These are phyloP conservation scores for Hirudo medicinalis DNA, from an alignment of 1,140 invertebrate genomes.

Conservation along the genomic window DNA sequence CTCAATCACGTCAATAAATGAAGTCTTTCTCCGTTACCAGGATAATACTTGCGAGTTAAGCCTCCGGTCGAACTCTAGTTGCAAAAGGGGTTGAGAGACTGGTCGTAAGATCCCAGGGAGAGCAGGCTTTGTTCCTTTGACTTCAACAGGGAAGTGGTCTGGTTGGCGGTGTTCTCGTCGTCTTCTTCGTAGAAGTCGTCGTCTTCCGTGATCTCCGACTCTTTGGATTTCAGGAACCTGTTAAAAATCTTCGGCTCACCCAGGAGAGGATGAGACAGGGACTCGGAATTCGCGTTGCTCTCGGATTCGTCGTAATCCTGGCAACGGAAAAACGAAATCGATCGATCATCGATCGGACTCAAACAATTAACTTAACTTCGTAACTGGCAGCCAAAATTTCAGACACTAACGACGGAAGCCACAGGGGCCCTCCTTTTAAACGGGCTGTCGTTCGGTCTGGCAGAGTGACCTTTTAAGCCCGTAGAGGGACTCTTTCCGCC, in stretches of 20 bases:
- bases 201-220: neutral
- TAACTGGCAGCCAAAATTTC: too few species aligned
- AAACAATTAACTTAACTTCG: too few species aligned
- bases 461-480: too few species aligned
- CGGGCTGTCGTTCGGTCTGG: too few species aligned
- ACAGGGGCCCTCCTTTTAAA: too few species aligned
- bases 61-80: neutral
- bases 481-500: too few species aligned
- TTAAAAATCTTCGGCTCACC: neutral
- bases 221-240: neutral
- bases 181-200: neutral
- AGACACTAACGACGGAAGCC: too few species aligned
- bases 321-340: neutral
- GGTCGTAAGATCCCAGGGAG: neutral
- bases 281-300: neutral
- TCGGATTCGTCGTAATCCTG: neutral
- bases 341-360: too few species aligned
- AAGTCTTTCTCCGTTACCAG: too few species aligned
- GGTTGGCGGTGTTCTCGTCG: neutral
- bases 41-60: too few species aligned
- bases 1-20: too few species aligned
- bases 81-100: neutral
- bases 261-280: neutral
- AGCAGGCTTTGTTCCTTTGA: neutral
- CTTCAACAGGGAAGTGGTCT: neutral